These are phyloP conservation scores for Andrena camellia DNA, from an alignment of 2,888 invertebrate species.

Conservation along the genomic window DNA sequence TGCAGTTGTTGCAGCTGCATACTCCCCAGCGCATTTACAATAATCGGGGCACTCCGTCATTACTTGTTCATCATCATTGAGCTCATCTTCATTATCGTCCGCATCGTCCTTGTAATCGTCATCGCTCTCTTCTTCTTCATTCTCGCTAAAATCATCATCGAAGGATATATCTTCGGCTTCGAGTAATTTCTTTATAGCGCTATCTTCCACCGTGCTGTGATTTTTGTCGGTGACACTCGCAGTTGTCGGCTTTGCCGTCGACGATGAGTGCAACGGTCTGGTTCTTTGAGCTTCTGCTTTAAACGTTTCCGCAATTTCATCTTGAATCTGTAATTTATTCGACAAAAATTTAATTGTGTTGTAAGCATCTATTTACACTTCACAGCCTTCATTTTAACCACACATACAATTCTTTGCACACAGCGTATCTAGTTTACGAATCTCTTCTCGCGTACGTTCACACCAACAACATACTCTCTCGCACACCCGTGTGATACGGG, in stretches of 20 bases:
- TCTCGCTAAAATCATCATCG: constrained; percentile 51
- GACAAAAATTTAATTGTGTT: background rate
- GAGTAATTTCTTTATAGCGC: constrained; percentile 72
- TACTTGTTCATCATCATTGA: constrained; percentile 77
- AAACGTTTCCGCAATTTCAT: constrained; percentile 77
- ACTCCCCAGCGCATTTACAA: constrained; percentile 80
- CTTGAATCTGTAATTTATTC: constrained; percentile 73
- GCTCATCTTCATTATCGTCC: constrained; percentile 70
- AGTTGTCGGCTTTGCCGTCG: background rate
- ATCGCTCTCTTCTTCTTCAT: constrained; percentile 68
- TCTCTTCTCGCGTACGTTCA: too few relatives aligned
- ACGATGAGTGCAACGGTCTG: background rate
- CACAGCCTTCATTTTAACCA: too few relatives aligned
- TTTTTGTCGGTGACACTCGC: background rate
- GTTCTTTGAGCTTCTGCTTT: constrained; percentile 77
- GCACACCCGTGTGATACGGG: too few relatives aligned
- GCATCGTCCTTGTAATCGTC: constrained; percentile 72
- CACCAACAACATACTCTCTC: too few relatives aligned
- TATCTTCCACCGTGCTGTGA: constrained; percentile 43
- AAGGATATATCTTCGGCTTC: constrained; percentile 71
- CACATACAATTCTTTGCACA: too few relatives aligned
- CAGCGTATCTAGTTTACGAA: too few relatives aligned
- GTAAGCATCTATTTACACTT: background rate
- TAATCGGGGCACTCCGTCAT: constrained; percentile 80
- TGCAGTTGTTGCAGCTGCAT: constrained; percentile 78